Evolutionary conservation across 2,113 vertebrate genomes (phyloP).

Genomic region (Hyaena hyaena): DNA sequence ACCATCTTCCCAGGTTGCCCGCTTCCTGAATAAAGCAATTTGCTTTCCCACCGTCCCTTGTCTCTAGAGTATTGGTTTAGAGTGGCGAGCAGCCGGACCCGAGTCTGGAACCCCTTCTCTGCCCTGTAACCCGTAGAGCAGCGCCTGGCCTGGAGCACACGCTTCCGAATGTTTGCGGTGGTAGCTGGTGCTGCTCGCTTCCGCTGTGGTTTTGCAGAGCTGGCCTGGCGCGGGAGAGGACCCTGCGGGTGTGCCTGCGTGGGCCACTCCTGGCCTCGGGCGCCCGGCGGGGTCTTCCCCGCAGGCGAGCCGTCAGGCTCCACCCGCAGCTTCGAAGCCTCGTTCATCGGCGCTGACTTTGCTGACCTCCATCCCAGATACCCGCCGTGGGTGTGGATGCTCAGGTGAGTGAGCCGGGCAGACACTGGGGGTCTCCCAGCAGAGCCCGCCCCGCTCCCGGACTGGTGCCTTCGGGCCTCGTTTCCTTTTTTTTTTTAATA

Average conservation of each 20-base stretch:
- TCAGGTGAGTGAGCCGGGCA: rapidly evolving
- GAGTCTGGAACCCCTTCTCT: not conserved
- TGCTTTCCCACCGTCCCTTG: not conserved
- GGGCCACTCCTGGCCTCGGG: not conserved
- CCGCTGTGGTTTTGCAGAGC: not conserved
- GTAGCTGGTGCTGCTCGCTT: rapidly evolving
- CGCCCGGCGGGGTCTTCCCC: not conserved
- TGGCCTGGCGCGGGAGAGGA: too few relatives aligned
- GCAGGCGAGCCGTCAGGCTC: not conserved
- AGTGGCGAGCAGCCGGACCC: not conserved
- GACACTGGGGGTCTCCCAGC: rapidly evolving
- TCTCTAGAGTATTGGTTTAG: not conserved
- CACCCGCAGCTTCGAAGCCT: not conserved
- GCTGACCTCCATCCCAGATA: not conserved
- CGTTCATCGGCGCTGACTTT: rapidly evolving
- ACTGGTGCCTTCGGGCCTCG: not conserved
- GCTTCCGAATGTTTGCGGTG: rapidly evolving
- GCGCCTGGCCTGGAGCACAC: not conserved
- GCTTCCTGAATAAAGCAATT: not conserved
- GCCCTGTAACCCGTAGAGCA: not conserved
- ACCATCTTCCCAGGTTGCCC: not conserved
- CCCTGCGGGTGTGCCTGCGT: rapidly evolving
- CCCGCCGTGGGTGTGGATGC: rapidly evolving
- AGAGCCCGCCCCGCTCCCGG: not conserved
- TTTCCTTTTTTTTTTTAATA: not conserved